Evolutionary conservation across 2,113 vertebrate genomes (phyloP).

Genomic region (Mastomys coucha): DNA sequence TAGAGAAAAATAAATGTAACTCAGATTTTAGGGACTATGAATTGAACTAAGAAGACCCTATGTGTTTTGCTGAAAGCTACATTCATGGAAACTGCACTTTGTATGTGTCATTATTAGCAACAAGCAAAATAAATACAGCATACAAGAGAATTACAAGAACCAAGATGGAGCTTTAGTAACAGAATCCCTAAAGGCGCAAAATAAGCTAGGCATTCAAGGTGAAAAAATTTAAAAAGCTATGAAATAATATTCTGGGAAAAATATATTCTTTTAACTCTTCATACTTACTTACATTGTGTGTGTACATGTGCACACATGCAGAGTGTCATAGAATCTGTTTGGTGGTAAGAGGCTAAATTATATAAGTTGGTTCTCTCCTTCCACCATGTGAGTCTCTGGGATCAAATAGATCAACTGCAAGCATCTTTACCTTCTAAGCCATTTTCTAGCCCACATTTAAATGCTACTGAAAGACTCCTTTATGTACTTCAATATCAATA

Average conservation of each 20-base stretch:
- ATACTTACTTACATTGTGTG: background rate
- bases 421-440: background rate
- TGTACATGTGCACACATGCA: background rate
- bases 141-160: background rate
- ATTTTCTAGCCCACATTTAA: background rate
- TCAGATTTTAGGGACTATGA: background rate
- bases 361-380: background rate
- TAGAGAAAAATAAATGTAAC: background rate
- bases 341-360: too few relatives aligned
- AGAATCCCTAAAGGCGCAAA: background rate
- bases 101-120: background rate
- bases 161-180: background rate
- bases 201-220: background rate
- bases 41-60: background rate
- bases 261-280: background rate
- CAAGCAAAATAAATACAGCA: slow-evolving; percentile 7
- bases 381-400: background rate
- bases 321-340: background rate
- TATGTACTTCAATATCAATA: background rate
- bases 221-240: background rate
- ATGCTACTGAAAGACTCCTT: background rate
- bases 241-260: background rate
- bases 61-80: background rate
- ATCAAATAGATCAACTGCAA: background rate
- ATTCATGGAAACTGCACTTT: background rate